These are phyloP conservation scores for Acromyrmex charruanus DNA, from an alignment of 1,140 invertebrate genomes.

Conservation along the genomic window DNA sequence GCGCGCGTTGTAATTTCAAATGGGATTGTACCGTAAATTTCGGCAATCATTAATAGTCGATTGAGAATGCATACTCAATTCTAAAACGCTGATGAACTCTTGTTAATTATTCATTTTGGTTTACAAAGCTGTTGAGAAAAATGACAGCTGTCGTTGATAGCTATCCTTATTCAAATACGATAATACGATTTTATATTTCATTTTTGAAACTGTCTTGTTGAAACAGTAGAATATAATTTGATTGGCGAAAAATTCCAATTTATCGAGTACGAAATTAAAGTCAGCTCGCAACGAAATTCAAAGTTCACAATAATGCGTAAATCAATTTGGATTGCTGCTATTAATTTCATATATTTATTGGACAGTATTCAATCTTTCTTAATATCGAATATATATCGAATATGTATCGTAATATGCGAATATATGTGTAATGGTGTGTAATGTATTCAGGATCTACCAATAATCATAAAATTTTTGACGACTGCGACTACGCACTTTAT, in stretches of 20 bases:
- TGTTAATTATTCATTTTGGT: constrained; percentile 43
- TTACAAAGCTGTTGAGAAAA: constrained; percentile 23
- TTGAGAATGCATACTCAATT: constrained; percentile 25
- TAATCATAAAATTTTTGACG: constrained; percentile 41
- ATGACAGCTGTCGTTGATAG: neutral
- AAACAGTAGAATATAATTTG: constrained; percentile 25
- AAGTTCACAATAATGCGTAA: constrained; percentile 13
- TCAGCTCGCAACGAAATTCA: constrained; percentile 23
- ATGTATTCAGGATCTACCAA: constrained; percentile 11
- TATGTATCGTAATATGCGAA: neutral
- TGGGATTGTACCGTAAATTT: constrained; percentile 59
- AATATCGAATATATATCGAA: neutral
- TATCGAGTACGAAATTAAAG: constrained; percentile 35
- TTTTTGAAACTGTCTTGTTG: constrained; percentile 11
- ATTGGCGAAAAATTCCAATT: constrained; percentile 28
- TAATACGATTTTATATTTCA: constrained; percentile 31
- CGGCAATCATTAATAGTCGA: constrained; percentile 51
- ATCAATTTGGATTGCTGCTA: constrained; percentile 37
- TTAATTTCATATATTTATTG: constrained; percentile 51
- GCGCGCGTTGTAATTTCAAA: constrained; percentile 60
- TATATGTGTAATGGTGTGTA: neutral
- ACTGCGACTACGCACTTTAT: constrained; percentile 12
- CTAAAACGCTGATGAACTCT: constrained; percentile 46
- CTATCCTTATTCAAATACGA: constrained; percentile 11
- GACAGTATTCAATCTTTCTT: neutral